Base-by-base conservation (phyloP, 2,888 invertebrate species). In the Clunio marinus region DNA sequence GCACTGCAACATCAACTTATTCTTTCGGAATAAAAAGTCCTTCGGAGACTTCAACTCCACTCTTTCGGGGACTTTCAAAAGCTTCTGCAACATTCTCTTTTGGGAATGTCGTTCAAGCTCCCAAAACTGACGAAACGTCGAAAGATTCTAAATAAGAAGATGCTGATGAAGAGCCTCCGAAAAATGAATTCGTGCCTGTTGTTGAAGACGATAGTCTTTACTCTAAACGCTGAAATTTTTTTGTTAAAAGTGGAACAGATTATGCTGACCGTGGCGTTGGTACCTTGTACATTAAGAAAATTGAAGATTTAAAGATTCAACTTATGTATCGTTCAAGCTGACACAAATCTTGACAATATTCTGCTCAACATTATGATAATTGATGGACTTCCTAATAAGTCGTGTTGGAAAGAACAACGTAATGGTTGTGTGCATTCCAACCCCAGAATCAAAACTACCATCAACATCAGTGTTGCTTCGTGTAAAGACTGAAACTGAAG, bases 251-350 rank as follows among this genome's bases (percentile, higher is more conserved):
- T 76, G 87, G 89, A 73, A 85, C 83, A 0, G 84, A 82, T 71
- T 96, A 86, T 78, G 83, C 83, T 55, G 95, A 96, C 71, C 86
- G 88, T 74, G 96, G 96, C 67, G 86, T 96, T n/a, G 96, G 96
- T 10, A 92, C 88, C 70, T 79, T 97, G 15, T 93, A 89, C 75
- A 79, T 97, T n/a, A 97, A 97, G 76, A 87, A 88, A 45, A 82
- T 89, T 32, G 83, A 87, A 71, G 84, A 86, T 37, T 85, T 82
- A 71, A 95, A 93, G 79, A 84, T 88, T 70, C 96, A 96, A 77
- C 77, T 96, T 59, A n/a, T n/a, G n/a, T n/a, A 81, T 97, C 70
- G 88, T 96, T 8, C 83, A 96, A 59, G 95, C 96, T 3, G 93
- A 94, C 72, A 96, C 93, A 51, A 89, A 86, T 74, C 79, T 96